Conservation (phyloP, 2,888 invertebrate genomes). For the Thereva nobilitata region DNA sequence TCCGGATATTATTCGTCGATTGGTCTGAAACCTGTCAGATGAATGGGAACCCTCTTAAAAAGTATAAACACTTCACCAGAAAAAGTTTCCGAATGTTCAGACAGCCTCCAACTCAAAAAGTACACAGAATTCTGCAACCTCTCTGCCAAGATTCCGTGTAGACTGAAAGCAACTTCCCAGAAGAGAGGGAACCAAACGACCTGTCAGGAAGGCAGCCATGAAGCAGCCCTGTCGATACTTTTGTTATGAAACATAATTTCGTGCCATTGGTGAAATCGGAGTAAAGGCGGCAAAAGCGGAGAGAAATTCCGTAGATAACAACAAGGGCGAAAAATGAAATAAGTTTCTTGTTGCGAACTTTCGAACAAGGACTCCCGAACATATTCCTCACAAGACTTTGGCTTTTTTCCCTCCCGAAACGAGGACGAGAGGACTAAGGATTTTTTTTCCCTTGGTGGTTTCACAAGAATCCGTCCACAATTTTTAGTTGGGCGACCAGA, state of each 20-base stretch:
- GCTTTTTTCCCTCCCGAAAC: not conserved
- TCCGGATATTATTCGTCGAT: no score
- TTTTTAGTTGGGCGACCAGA: not conserved
- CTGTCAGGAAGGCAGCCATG: constrained; percentile 8
- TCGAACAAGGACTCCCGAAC: not conserved
- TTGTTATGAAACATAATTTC: constrained; percentile 10
- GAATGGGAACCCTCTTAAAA: no score
- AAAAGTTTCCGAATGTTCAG: no score
- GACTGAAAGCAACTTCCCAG: constrained; percentile 8
- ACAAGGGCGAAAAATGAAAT: constrained; percentile 9
- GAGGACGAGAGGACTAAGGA: not conserved
- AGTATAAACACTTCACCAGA: no score
- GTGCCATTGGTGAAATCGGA: constrained; percentile 4
- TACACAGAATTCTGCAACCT: constrained; percentile 11
- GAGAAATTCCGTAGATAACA: constrained; percentile 3
- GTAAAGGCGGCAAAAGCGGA: not conserved
- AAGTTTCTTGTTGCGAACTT: not conserved
- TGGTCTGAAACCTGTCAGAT: no score
- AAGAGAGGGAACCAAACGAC: not conserved
- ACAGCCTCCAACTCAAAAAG: no score
- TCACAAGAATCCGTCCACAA: constrained; percentile 4
- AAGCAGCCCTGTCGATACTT: not conserved
- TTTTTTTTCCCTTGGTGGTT: constrained; percentile 12
- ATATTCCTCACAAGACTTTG: not conserved
- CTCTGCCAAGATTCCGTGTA: constrained; percentile 2